phyloP scores from a whole-genome alignment of 2,113 vertebrate species.

The Pogonocichla stellata region DNA sequence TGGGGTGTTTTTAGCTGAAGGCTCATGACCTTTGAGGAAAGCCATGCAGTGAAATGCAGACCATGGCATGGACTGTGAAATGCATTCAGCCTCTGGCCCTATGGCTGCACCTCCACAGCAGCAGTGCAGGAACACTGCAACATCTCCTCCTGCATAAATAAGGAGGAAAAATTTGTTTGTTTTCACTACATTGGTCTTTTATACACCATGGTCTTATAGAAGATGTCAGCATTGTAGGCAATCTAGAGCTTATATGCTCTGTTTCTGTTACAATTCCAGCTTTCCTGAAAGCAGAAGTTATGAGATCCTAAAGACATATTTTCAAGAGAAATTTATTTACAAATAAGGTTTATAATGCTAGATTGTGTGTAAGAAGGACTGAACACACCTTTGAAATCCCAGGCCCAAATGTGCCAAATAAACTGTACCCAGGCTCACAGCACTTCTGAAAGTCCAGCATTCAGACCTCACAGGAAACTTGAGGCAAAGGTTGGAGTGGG shows the following conservation, averaged over 20 bases:
- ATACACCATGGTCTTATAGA: background rate
- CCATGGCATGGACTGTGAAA: background rate
- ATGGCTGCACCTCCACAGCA: background rate
- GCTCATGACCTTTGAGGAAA: background rate
- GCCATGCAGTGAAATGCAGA: background rate
- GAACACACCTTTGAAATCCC: background rate
- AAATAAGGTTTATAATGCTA: background rate
- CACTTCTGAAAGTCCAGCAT: background rate
- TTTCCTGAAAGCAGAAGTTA: background rate
- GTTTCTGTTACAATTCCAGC: background rate
- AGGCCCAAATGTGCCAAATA: background rate
- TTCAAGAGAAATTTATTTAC: background rate
- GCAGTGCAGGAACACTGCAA: background rate
- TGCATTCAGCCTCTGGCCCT: background rate
- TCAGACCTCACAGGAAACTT: constrained; percentile 15
- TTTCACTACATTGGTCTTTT: background rate
- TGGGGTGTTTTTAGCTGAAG: background rate
- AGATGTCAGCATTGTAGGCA: background rate
- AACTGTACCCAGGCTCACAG: background rate
- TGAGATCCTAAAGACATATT: background rate
- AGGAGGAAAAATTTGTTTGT: background rate
- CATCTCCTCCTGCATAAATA: background rate
- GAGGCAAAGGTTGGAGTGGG: background rate
- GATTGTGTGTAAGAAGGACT: background rate
- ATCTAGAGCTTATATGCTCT: background rate